Conservation (phyloP, 1,140 invertebrate genomes). For the Cyphomyrmex costatus region DNA sequence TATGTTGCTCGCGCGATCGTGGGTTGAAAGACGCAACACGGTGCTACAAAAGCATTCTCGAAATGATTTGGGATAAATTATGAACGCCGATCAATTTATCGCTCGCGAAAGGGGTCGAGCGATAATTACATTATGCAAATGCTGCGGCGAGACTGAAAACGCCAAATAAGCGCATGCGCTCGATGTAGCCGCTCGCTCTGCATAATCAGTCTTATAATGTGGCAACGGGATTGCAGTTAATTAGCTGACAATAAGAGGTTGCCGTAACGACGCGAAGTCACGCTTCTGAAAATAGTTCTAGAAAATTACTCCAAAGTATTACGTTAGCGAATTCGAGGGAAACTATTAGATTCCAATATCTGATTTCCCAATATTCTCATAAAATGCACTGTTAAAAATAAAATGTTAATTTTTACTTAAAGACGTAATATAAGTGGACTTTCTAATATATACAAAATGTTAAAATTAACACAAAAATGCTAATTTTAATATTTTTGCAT, state of each 20-base stretch:
- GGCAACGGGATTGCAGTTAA: constrained; percentile 75
- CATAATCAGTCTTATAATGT: constrained; percentile 78
- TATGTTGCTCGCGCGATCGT: neutral
- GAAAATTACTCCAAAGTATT: constrained; percentile 18
- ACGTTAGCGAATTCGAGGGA: neutral
- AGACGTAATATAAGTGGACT: too few relatives aligned
- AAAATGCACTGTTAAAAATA: too few relatives aligned
- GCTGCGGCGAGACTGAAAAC: constrained; percentile 13
- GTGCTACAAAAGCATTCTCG: neutral
- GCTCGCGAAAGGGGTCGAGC: neutral
- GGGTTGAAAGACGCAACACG: neutral
- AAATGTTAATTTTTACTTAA: too few relatives aligned
- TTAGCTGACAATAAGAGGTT: constrained; percentile 76
- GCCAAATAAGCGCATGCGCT: constrained; percentile 56
- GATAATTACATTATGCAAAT: constrained; percentile 78
- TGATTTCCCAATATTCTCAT: neutral
- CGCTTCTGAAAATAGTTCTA: constrained; percentile 48
- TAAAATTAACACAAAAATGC: too few relatives aligned
- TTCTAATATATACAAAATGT: too few relatives aligned
- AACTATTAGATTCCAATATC: neutral
- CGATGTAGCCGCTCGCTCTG: constrained; percentile 62
- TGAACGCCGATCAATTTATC: constrained; percentile 12
- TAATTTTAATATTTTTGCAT: too few relatives aligned
- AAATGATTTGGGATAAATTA: neutral
- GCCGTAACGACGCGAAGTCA: constrained; percentile 54